These are phyloP conservation scores for Schizaphis graminum DNA, from an alignment of 2,888 invertebrate genomes.

Conservation along the genomic window DNA sequence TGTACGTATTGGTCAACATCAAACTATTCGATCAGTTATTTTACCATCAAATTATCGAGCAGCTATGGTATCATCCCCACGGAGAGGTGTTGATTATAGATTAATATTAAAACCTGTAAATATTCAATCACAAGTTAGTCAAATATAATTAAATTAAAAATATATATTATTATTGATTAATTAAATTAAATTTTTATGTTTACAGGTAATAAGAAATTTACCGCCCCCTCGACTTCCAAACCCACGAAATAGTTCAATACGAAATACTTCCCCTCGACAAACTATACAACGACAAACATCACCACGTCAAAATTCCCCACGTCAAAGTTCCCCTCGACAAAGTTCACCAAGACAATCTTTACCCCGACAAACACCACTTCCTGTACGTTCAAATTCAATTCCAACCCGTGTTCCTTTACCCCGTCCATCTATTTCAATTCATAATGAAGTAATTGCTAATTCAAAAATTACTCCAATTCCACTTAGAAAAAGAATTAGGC, in stretches of 20 bases:
- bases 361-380: not conserved
- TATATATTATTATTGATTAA: not conserved
- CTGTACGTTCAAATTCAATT: not conserved
- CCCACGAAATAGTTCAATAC: not conserved
- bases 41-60: conserved; percentile 46
- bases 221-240: not conserved
- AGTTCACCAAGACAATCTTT: not conserved
- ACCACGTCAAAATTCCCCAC: not conserved
- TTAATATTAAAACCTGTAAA: conserved; percentile 60
- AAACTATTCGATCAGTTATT: conserved; percentile 39
- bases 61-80: conserved; percentile 45
- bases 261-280: not conserved
- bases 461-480: conserved; percentile 42
- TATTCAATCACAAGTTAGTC: conserved; percentile 26
- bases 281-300: not conserved
- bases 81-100: conserved; percentile 43
- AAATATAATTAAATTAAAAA: not conserved
- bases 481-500: not conserved
- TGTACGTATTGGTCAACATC: conserved; percentile 19
- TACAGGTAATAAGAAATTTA: conserved; percentile 49
- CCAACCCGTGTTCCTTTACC: not conserved
- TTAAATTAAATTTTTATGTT: not conserved
- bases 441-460: conserved; percentile 32
- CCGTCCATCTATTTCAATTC: not conserved
- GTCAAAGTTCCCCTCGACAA: not conserved